Base-by-base conservation (phyloP, 2,113 vertebrate species). In the Hystrix cristata region DNA sequence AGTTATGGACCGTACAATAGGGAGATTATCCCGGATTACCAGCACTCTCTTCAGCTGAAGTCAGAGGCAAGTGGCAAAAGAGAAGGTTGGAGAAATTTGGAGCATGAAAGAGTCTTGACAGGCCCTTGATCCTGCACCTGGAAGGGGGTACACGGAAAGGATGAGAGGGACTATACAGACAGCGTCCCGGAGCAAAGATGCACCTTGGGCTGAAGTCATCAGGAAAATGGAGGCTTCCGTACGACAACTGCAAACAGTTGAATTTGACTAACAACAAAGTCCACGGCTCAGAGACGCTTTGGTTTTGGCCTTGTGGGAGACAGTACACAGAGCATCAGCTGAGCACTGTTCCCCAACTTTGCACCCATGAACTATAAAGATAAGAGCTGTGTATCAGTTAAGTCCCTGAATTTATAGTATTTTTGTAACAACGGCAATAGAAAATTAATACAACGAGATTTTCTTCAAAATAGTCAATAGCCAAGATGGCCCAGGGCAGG, bases 81-180 rank as follows among this genome's bases (percentile, higher is more conserved):
- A 81, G n/a, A 34, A 38, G 21, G 23, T 3, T 23, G 62, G 71
- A 90, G 72, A 74, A 13, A 65, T 9, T 2, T 27, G 43, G 21
- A 55, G 1, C 1, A 0, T 69, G 21, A 74, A 78, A 29, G 43
- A 27, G 19, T 34, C 88, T 31, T 27, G 34, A 34, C 23, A 34
- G 0, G 0, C 23, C 7, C 2, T 3, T 48, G 11, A 53, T 21
- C 9, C 71, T 46, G 71, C 7, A 46, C 7, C 27, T 1, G 15
- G 27, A 21, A 43, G 53, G 0, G 43, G 31, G 3, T 0, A 0
- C 9, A 1, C 6, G 29, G 59, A 15, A 46, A 27, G 27, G 5
- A 2, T 0, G 4, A 43, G 48, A 62, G 60, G 27, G 86, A 48
- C n/a, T 2, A 8, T 53, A 29, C 13, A 51, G 38, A 43, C 0